These are phyloP conservation scores for Prietella phreatophila DNA, from an alignment of 2,113 vertebrate genomes.

Conservation along the genomic window DNA sequence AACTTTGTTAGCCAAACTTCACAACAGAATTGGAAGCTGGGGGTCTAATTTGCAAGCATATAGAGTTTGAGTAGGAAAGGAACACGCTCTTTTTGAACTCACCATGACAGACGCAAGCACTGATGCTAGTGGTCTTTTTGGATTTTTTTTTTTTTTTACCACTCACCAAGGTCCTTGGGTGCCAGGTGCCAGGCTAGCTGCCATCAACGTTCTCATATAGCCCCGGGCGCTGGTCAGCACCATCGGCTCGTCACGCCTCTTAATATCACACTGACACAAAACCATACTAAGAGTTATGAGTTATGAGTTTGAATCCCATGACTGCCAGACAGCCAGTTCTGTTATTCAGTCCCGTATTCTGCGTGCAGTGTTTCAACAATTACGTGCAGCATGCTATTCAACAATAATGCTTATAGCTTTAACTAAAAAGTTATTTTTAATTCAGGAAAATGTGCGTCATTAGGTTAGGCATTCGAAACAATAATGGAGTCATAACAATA, in stretches of 20 bases:
- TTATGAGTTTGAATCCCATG: not conserved
- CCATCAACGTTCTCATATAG: slow-evolving; percentile 14
- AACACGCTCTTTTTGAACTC: not conserved
- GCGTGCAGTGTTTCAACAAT: not conserved
- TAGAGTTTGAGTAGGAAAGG: not conserved
- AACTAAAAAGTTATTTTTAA: not conserved
- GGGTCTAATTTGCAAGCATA: not conserved
- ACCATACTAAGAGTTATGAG: not conserved
- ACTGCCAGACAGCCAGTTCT: not conserved
- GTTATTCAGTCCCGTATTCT: not conserved
- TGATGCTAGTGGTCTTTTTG: not conserved
- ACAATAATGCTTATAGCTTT: not conserved
- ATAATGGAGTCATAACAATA: not conserved
- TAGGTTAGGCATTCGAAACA: too few species aligned
- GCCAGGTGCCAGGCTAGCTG: slow-evolving; percentile 9
- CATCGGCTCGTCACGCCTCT: not conserved
- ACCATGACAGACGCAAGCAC: not conserved
- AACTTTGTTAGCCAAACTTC: not conserved
- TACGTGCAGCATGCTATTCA: not conserved
- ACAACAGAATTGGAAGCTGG: not conserved
- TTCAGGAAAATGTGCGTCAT: not conserved
- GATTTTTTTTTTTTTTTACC: not conserved
- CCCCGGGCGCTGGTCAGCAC: slow-evolving; percentile 2
- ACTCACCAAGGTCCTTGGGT: slow-evolving; percentile 25
- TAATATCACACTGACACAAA: slow-evolving; percentile 20